These are phyloP conservation scores for Lepidotrigona ventralis DNA, from an alignment of 1,140 invertebrate species.

Conservation along the genomic window DNA sequence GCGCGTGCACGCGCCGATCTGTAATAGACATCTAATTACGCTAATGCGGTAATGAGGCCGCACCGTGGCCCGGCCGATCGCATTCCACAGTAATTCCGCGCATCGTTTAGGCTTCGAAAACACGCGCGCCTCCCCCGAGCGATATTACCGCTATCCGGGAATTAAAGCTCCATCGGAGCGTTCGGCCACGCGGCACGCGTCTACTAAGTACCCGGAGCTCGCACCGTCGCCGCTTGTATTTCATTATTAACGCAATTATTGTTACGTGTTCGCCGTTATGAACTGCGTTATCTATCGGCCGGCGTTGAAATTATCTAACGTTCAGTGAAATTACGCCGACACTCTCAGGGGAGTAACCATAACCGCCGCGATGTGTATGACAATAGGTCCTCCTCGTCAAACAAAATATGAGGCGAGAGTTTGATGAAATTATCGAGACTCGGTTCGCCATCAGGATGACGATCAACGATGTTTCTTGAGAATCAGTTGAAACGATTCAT, in stretches of 20 bases:
- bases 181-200: neutral
- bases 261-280: neutral
- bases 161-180: slow-evolving; percentile 36
- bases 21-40: slow-evolving; percentile 64
- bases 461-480: no score
- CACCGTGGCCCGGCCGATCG: slow-evolving; percentile 36
- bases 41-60: slow-evolving; percentile 60
- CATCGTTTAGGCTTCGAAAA: slow-evolving; percentile 61
- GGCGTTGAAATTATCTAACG: no score
- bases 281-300: neutral
- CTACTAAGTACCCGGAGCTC: slow-evolving; percentile 4
- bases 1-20: slow-evolving; percentile 42
- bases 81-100: slow-evolving; percentile 59
- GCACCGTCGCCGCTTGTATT: neutral
- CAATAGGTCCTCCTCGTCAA: no score
- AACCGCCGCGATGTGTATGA: no score
- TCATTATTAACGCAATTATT: slow-evolving; percentile 22
- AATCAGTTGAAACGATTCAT: no score
- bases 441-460: no score
- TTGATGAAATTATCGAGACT: no score
- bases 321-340: no score
- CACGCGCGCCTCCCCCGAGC: neutral
- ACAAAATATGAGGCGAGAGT: no score
- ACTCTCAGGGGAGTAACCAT: no score
- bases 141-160: slow-evolving; percentile 22